Percentiles rank a stretch among this genome's conserved stretches.
These are phyloP conservation scores for Tragopan temminckii DNA, from an alignment of 2,797 vertebrate species.

Conservation along the genomic window DNA sequence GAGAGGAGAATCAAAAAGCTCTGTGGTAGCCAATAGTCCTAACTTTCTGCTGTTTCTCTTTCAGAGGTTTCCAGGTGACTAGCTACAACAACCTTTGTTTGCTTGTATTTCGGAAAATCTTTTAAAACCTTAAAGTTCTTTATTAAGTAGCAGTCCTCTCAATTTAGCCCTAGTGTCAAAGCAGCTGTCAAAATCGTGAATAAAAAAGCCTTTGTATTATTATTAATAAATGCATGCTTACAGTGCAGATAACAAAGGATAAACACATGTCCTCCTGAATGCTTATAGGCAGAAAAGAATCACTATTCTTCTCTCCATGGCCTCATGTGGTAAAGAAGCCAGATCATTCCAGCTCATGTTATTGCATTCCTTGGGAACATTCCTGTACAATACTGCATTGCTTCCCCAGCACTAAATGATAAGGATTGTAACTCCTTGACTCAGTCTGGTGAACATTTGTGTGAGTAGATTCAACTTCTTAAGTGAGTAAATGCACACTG, in stretches of 20 bases:
- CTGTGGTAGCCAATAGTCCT: background rate
- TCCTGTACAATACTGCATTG: background rate
- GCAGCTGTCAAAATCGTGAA: background rate
- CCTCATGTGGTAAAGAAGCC: background rate
- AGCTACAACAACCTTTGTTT: background rate
- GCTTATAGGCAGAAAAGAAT: background rate
- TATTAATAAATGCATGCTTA: background rate
- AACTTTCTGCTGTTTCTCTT: background rate
- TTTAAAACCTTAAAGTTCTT: background rate
- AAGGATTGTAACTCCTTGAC: background rate
- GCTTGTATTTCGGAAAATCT: background rate
- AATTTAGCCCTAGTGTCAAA: background rate
- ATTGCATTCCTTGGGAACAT: conserved; percentile 48
- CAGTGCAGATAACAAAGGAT: background rate
- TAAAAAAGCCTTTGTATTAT: background rate
- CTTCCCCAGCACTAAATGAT: background rate
- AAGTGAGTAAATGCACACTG: background rate
- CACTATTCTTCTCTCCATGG: background rate
- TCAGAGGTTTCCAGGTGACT: background rate
- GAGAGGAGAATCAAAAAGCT: background rate
- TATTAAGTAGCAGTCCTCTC: background rate
- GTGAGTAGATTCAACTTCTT: background rate
- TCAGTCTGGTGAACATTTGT: background rate
- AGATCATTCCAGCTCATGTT: conserved; percentile 23
- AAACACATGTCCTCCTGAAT: accelerated